Evolutionary conservation across 2,888 invertebrate species (phyloP).

Genomic region (Apantesis nais): DNA sequence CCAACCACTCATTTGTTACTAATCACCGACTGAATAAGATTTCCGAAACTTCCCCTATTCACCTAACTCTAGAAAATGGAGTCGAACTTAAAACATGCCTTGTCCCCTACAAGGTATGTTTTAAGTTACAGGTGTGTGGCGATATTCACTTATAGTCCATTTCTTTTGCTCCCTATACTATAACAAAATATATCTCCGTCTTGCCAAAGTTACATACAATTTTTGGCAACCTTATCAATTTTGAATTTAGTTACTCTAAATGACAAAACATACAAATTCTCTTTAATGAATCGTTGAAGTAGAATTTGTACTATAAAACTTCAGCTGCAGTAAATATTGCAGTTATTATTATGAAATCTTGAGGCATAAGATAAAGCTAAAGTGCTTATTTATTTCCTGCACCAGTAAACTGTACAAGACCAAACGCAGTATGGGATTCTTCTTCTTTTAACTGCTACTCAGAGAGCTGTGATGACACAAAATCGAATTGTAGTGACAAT

Average conservation of each 20-base stretch:
- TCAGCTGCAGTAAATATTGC: too few species aligned
- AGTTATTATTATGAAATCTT: background rate
- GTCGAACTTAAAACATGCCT: too few species aligned
- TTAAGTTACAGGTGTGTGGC: background rate
- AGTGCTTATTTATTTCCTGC: conserved; percentile 36
- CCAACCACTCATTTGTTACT: too few species aligned
- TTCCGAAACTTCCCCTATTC: too few species aligned
- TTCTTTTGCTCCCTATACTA: too few species aligned
- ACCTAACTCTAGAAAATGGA: too few species aligned
- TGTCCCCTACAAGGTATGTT: background rate
- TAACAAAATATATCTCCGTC: background rate
- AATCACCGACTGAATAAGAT: too few species aligned
- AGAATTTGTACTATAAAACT: too few species aligned
- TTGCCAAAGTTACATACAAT: background rate
- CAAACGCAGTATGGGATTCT: conserved; percentile 50
- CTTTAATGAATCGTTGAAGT: too few species aligned
- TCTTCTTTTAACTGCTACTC: conserved; percentile 51
- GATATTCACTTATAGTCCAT: too few species aligned
- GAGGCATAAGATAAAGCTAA: background rate
- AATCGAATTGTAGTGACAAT: conserved; percentile 36
- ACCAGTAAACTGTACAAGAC: conserved; percentile 54
- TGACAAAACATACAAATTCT: too few species aligned
- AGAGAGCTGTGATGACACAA: conserved; percentile 51
- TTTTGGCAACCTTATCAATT: background rate
- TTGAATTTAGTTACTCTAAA: too few species aligned